Percentiles rank a stretch among this genome's conserved stretches.
These are phyloP conservation scores for Trichogramma evanescens DNA, from an alignment of 2,888 invertebrate genomes.

Conservation along the genomic window DNA sequence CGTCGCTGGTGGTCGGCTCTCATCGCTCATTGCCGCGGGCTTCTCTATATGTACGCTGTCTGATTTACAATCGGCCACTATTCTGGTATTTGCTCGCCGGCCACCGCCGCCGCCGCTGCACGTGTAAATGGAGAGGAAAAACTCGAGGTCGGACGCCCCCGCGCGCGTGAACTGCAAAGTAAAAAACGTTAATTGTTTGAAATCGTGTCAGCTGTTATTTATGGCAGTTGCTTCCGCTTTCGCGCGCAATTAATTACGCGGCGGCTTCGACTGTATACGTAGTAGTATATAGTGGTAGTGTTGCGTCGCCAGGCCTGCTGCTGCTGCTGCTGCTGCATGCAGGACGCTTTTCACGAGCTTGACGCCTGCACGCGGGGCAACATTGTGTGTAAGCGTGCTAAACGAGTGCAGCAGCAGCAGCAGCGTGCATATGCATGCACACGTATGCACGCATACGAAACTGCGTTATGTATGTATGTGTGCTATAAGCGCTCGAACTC, in stretches of 20 bases:
- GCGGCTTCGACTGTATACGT: not conserved
- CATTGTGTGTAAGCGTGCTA: not conserved
- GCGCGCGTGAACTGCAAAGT: conserved; percentile 2
- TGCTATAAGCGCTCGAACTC: too few relatives aligned
- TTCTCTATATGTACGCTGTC: not conserved
- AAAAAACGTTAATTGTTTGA: conserved; percentile 19
- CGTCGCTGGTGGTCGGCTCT: too few relatives aligned
- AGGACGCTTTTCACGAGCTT: not conserved
- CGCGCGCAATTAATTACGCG: conserved; percentile 9
- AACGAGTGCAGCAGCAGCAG: not conserved
- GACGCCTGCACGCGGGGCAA: not conserved
- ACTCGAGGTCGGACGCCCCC: too few relatives aligned
- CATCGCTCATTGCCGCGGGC: too few relatives aligned
- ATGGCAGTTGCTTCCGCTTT: conserved; percentile 1
- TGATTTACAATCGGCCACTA: conserved; percentile 4
- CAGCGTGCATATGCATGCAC: too few relatives aligned
- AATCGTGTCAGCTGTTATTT: conserved; percentile 15
- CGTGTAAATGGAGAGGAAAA: too few relatives aligned
- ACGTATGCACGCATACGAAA: too few relatives aligned
- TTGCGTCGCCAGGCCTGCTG: not conserved
- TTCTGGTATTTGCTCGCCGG: too few relatives aligned
- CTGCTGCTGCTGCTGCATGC: not conserved
- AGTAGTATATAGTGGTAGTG: not conserved
- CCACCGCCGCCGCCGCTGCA: too few relatives aligned
- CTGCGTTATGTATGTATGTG: too few relatives aligned